Conservation (phyloP, 1,140 invertebrate genomes). For the Sipha flava region DNA sequence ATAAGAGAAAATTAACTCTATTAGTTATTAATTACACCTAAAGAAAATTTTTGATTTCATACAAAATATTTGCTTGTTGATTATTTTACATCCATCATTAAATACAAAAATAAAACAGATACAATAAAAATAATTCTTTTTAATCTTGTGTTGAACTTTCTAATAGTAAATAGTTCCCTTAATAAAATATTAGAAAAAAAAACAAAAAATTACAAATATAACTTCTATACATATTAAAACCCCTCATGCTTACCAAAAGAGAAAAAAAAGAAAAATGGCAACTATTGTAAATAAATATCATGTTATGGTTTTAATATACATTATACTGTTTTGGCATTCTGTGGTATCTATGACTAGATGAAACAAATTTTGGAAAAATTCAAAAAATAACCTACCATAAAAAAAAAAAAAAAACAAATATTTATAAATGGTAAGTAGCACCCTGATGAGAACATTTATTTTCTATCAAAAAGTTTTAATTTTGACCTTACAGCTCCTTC, state of each 20-base stretch:
- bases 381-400: slow-evolving; percentile 11
- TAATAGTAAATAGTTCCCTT: slow-evolving; percentile 6
- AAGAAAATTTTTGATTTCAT: not conserved
- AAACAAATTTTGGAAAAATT: slow-evolving; percentile 20
- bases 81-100: not conserved
- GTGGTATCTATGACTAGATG: slow-evolving; percentile 28
- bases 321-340: slow-evolving; percentile 31
- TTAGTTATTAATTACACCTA: not conserved
- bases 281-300: slow-evolving; percentile 25
- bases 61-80: not conserved
- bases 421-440: slow-evolving; percentile 22
- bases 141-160: slow-evolving; percentile 12
- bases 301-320: slow-evolving; percentile 19
- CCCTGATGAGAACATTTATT: slow-evolving; percentile 43
- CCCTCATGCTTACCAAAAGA: not conserved
- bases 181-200: slow-evolving; percentile 9
- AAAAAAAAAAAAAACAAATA: not conserved
- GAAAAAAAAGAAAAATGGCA: slow-evolving; percentile 17
- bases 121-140: slow-evolving; percentile 26
- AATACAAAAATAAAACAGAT: slow-evolving; percentile 3
- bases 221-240: slow-evolving; percentile 10
- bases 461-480: slow-evolving; percentile 74
- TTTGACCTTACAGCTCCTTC: slow-evolving; percentile 76
- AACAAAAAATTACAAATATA: not conserved
- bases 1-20: not conserved